Percentiles rank a stretch among this genome's conserved stretches.
Evolutionary conservation across 1,140 invertebrate species (phyloP).

Genomic region (Antheraea mylitta): DNA sequence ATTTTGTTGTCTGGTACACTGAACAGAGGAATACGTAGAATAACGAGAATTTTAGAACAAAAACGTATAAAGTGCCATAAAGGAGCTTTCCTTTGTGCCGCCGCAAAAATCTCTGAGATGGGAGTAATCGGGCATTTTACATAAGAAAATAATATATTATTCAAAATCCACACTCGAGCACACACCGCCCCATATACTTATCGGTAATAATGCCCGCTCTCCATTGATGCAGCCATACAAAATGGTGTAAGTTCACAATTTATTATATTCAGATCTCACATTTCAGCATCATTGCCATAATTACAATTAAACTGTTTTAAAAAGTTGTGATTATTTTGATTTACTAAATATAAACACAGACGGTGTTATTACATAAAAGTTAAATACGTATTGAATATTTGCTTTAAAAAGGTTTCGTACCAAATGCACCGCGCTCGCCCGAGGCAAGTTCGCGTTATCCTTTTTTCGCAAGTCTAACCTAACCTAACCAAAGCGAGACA

Average conservation of each 20-base stretch:
- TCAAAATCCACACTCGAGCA: conserved; percentile 68
- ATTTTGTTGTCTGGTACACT: conserved; percentile 21
- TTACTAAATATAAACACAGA: too few relatives aligned
- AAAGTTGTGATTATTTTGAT: too few relatives aligned
- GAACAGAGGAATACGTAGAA: conserved; percentile 29
- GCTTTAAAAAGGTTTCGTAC: too few relatives aligned
- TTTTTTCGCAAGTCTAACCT: too few relatives aligned
- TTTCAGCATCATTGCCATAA: too few relatives aligned
- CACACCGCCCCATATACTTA: conserved; percentile 67
- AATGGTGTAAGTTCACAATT: not conserved
- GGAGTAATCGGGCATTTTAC: conserved; percentile 75
- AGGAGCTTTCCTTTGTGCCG: conserved; percentile 59
- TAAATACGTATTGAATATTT: too few relatives aligned
- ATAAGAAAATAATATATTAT: conserved; percentile 78
- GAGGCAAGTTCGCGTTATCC: too few relatives aligned
- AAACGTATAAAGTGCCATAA: conserved; percentile 70
- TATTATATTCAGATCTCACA: not conserved
- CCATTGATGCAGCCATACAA: conserved; percentile 22
- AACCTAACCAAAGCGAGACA: too few relatives aligned
- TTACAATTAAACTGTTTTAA: too few relatives aligned
- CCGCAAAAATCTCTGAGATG: conserved; percentile 65
- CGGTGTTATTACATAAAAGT: too few relatives aligned
- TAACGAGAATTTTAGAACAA: conserved; percentile 66
- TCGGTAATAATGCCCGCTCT: conserved; percentile 65
- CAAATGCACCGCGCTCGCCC: too few relatives aligned